Conservation (phyloP, 2,797 vertebrate species). For the Bradypus variegatus region DNA sequence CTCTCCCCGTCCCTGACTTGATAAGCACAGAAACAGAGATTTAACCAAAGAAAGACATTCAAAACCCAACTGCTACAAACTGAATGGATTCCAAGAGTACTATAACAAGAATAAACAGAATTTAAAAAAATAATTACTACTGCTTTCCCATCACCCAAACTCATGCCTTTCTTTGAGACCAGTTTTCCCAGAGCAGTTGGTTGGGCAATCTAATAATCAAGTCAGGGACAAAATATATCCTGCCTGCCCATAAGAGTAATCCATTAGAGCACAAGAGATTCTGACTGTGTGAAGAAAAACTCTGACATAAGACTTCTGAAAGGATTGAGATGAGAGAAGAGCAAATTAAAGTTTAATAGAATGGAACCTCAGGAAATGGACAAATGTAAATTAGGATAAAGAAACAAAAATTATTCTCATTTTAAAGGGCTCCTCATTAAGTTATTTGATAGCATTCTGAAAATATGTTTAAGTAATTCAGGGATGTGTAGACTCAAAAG, state of each 20-base stretch:
- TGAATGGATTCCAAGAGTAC: neutral
- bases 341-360: slow-evolving; percentile 41
- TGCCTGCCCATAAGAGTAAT: neutral
- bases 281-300: neutral
- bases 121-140: neutral
- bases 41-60: neutral
- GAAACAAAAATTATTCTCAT: slow-evolving; percentile 46
- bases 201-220: neutral
- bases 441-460: slow-evolving; percentile 30
- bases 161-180: neutral
- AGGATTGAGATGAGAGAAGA: neutral
- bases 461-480: slow-evolving; percentile 25
- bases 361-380: slow-evolving; percentile 47
- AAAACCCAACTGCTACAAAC: neutral
- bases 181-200: neutral
- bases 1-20: neutral
- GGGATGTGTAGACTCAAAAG: neutral
- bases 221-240: neutral
- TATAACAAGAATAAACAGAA: neutral
- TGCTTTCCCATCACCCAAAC: neutral
- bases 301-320: neutral
- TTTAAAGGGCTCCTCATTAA: slow-evolving; percentile 45
- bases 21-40: neutral
- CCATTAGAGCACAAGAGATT: neutral
- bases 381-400: slow-evolving; percentile 47